Base-by-base conservation (phyloP, 92 coral and sea anemone genomes). In the Epizoanthus stellaris region DNA sequence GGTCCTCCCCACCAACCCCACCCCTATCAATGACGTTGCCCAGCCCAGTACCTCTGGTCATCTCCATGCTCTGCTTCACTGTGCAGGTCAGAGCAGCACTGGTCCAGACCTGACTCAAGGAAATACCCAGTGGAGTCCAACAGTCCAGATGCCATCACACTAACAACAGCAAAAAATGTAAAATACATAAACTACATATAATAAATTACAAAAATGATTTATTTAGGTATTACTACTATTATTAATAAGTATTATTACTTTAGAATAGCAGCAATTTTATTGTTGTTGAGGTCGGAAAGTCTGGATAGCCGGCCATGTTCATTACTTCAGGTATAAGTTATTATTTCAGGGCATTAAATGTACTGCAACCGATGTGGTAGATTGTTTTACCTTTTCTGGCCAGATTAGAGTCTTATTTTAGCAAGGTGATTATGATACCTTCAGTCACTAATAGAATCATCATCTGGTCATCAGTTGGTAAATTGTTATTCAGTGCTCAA, bases 61-160 rank as follows among this genome's bases (percentile, higher is more conserved):
- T 85, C 61, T 9, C 75, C 82, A 16, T 89, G 88, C 67, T 94
- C 98, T n/a, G 89, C 86, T 67, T 94, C 92, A 83, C 90, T 94
- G 87, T 94, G 98, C 61, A 96, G 94, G 76, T 93, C 98, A 57
- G 95, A 96, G 86, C 98, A 95, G 82, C 93, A 85, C 86, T 96
- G 95, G 80, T 96, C 98, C 80, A 96, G 69, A 25, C 94, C 96
- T 3, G 95, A 88, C 67, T 91, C 93, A 39, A 96, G 80, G 70
- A 96, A 96, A 65, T 96, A 96, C 20, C 93, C 98, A 56, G 98
- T 94, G 0, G 98, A 96, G 62, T 96, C 95, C 63, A 96, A 72
- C 75, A 96, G 84, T 4, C 98, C 98, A 63, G 96, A 82, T 0
- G 98, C 98, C 98, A 96, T 96, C 8, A 96, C 98, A 90, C 98